A percentile compares a stretch with the other conserved stretches of the same genome.
Conservation (phyloP, 2,113 vertebrate species). For the Catharus minimus region DNA sequence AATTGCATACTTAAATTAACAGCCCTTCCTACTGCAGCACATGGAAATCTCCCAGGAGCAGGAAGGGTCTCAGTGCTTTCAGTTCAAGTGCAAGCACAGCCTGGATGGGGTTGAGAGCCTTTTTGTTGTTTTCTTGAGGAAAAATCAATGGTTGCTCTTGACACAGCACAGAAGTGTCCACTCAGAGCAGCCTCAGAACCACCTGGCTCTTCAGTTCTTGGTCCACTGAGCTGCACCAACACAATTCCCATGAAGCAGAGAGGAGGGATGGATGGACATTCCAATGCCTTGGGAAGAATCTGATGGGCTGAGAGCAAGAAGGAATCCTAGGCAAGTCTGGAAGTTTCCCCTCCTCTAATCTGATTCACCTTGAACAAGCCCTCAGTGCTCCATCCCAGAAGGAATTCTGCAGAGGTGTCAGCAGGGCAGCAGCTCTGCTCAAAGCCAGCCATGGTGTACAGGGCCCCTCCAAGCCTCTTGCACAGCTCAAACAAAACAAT, state of each 20-base stretch:
- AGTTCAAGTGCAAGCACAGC: neutral
- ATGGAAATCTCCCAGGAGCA: slow-evolving; percentile 6
- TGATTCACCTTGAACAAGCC: neutral
- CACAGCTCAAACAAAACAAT: neutral
- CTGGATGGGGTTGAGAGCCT: neutral
- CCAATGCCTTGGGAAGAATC: fast-evolving
- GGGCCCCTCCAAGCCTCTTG: neutral
- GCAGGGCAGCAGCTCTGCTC: neutral
- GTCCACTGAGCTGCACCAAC: neutral
- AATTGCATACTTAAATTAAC: slow-evolving; percentile 51
- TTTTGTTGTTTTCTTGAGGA: neutral
- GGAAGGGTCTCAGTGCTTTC: neutral
- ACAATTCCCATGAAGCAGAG: neutral
- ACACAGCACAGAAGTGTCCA: fast-evolving
- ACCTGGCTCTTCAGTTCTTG: neutral
- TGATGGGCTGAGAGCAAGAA: neutral
- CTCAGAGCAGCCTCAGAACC: neutral
- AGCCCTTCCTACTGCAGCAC: slow-evolving; percentile 19
- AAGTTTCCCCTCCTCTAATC: neutral
- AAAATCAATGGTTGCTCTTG: neutral
- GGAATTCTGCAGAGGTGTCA: neutral
- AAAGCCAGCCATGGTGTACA: neutral
- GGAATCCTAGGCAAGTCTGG: fast-evolving
- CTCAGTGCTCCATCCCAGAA: neutral
- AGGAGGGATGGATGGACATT: neutral